Conservation (phyloP, 2,797 vertebrate species). For the Onychomys leucogaster region DNA sequence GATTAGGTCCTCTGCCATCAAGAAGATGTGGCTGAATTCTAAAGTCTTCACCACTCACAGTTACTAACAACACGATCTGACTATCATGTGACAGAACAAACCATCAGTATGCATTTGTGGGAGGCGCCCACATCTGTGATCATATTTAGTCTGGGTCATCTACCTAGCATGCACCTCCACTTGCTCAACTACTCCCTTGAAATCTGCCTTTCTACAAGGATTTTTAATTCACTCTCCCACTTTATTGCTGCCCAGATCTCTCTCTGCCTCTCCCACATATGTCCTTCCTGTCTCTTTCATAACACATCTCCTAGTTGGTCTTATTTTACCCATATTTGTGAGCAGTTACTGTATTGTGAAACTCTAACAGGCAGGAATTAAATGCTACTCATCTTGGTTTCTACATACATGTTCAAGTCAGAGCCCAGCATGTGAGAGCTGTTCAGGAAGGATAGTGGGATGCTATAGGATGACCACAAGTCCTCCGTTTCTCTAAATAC, state of each 20-base stretch:
- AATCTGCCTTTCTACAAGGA: neutral
- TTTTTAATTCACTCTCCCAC: neutral
- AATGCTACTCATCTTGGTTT: neutral
- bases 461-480: neutral
- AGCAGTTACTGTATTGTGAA: neutral
- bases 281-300: neutral
- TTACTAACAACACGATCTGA: neutral
- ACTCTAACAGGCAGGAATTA: neutral
- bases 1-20: neutral
- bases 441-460: neutral
- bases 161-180: neutral
- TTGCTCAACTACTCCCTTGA: neutral
- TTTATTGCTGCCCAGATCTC: neutral
- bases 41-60: neutral
- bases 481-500: neutral
- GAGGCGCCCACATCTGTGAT: neutral
- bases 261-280: neutral
- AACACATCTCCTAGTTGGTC: neutral
- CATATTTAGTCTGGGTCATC: neutral
- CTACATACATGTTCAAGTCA: neutral
- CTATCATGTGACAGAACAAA: neutral
- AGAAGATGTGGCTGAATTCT: neutral
- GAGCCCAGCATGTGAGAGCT: neutral
- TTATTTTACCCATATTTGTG: neutral
- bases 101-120: rapidly evolving